Evolutionary conservation across 2,113 vertebrate species (phyloP), one percentile per base, ranked within the genome.

Genomic region (Gavia stellata): DNA sequence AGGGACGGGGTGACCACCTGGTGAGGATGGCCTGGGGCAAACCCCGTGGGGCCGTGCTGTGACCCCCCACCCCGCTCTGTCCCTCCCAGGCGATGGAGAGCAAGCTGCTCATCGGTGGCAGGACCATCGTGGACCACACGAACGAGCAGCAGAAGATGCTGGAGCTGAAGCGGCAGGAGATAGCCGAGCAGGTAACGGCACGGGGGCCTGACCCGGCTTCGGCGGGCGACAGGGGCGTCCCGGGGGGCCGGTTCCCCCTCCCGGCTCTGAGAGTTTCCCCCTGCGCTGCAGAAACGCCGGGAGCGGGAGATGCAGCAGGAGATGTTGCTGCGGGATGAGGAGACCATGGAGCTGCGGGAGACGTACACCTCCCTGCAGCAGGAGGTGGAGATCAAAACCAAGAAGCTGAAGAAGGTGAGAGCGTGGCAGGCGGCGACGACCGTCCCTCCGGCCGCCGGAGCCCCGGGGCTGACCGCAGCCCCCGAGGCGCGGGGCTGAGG

Each of bases 131-230:
- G 93, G 99, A 99, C 93, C 99, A 99, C 97, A 99, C 99, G 61
- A 99, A 99, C 4, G 99, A 99, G 95, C 99, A 99, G 94, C 99
- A 99, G 96, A 99, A 98, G 95, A 99, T 99, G 98, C 94, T 99
- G 96, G 99, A 99, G 97, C 98, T 99, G 95, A 99, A 98, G 98
- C 98, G 98, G n/a, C 99, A 99, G 88, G 99, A 99, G 95, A 99
- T 99, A 49, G 98, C 99, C 0, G 99, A 99, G 94, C 99, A 99
- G 99, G 99, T 99, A 79, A 74, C 9, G 12, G 45, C 13, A 7
- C 0, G n/a, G 62, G 40, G 25, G 26, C 7, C 72, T 31, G 25
- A 4, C 53, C 10, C 9, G 3, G 52, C 61, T 20, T 2, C 3
- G 33, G 63, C 1, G 18, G 67, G 53, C 1, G 16, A 17, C 1